phyloP scores from a whole-genome alignment of 2,888 invertebrate genomes.

The Trypoxylon attenuatum region DNA sequence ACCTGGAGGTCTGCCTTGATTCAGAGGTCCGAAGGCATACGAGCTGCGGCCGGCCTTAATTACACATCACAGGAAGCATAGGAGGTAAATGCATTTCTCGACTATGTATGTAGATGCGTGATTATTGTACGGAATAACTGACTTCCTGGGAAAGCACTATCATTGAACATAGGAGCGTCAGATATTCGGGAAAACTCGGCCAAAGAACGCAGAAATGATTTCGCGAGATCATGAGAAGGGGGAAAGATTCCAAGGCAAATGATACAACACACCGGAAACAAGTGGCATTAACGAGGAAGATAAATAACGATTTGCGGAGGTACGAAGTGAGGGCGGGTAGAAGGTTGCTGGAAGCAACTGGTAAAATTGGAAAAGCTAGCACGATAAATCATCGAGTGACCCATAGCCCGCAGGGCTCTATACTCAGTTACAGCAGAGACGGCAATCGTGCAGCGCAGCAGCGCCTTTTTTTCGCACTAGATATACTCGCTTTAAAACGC shows the following conservation, averaged over 20 bases:
- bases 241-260: too few relatives aligned
- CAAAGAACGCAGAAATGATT: too few relatives aligned
- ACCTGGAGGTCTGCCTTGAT: slow-evolving; percentile 10
- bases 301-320: background rate
- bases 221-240: too few relatives aligned
- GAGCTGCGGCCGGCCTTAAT: slow-evolving; percentile 44
- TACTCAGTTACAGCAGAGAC: slow-evolving; percentile 45
- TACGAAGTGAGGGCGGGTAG: background rate
- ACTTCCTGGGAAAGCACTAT: too few relatives aligned
- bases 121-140: too few relatives aligned
- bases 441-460: slow-evolving; percentile 36
- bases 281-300: background rate
- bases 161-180: too few relatives aligned
- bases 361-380: slow-evolving; percentile 22
- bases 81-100: too few relatives aligned
- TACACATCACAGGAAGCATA: too few relatives aligned
- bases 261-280: background rate
- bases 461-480: slow-evolving; percentile 40
- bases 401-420: slow-evolving; percentile 42
- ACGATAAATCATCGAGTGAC: slow-evolving; percentile 42
- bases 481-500: slow-evolving; percentile 50
- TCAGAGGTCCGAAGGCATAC: slow-evolving; percentile 24
- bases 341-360: too few relatives aligned
- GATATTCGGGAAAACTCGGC: too few relatives aligned
- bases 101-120: too few relatives aligned